phyloP scores from a whole-genome alignment of 2,113 vertebrate species.

The Tapirus terrestris region DNA sequence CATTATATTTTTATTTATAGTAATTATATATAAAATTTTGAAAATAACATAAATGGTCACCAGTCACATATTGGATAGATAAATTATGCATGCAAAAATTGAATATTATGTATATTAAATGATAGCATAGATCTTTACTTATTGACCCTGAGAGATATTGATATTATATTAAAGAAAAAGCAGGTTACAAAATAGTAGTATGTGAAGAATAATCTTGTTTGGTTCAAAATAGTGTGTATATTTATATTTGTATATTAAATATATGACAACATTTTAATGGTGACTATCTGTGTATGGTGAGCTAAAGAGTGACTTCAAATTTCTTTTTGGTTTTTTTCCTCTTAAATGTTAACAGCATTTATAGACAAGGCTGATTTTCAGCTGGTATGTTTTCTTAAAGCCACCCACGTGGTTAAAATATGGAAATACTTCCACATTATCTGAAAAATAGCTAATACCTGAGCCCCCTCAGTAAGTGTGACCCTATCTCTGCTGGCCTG shows the following conservation, averaged over 20 bases:
- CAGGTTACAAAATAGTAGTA: background rate
- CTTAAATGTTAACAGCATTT: background rate
- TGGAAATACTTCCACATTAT: background rate
- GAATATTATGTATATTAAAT: background rate
- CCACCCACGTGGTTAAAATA: background rate
- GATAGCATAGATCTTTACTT: background rate
- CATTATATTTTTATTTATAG: conserved; percentile 28
- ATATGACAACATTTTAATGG: background rate
- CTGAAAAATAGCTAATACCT: background rate
- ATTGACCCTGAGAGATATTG: background rate
- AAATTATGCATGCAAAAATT: background rate
- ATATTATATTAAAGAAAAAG: background rate
- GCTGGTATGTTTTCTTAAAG: background rate
- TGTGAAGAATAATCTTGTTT: background rate
- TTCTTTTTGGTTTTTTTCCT: background rate
- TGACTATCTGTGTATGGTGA: background rate
- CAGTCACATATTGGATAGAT: background rate
- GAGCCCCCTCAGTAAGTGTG: background rate
- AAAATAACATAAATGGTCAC: background rate
- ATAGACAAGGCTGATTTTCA: background rate
- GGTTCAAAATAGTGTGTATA: background rate
- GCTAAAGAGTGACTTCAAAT: background rate
- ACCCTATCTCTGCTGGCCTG: too few species aligned
- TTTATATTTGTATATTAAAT: background rate
- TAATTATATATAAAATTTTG: background rate